Evolutionary conservation across 2,113 vertebrate genomes (phyloP).

Genomic region (Platichthys flesus): DNA sequence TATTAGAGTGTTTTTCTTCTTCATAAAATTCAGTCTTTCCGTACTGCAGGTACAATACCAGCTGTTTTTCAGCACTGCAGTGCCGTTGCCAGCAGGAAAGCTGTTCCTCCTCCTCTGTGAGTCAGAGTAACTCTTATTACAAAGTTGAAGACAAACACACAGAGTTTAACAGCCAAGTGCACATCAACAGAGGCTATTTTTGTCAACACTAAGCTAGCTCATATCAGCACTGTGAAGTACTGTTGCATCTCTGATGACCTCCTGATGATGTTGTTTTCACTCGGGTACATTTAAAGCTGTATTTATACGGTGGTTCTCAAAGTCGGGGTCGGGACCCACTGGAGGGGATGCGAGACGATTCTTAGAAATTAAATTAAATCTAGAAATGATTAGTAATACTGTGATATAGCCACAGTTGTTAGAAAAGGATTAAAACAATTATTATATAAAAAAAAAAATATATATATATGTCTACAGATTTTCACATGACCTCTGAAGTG

Average conservation of each 20-base stretch:
- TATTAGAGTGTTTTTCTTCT: conserved; percentile 2
- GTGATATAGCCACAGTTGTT: too few species aligned
- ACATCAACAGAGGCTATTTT: conserved; percentile 29
- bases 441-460: too few species aligned
- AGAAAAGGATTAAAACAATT: too few species aligned
- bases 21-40: neutral
- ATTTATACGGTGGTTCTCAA: neutral
- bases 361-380: neutral
- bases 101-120: conserved; percentile 32
- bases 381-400: neutral
- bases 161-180: conserved; percentile 20
- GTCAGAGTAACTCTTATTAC: conserved; percentile 41
- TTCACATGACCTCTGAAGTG: too few species aligned
- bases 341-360: neutral
- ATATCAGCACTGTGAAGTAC: neutral
- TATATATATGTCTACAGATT: too few species aligned
- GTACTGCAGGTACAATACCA: conserved; percentile 45
- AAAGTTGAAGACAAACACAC: conserved; percentile 29
- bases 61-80: conserved; percentile 46
- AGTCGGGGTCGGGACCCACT: neutral
- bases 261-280: neutral
- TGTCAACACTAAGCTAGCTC: conserved; percentile 1
- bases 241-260: neutral
- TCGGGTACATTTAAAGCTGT: neutral
- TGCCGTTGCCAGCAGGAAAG: conserved; percentile 45